These are phyloP conservation scores for Corythoichthys intestinalis DNA, from an alignment of 2,113 vertebrate genomes.

Conservation along the genomic window DNA sequence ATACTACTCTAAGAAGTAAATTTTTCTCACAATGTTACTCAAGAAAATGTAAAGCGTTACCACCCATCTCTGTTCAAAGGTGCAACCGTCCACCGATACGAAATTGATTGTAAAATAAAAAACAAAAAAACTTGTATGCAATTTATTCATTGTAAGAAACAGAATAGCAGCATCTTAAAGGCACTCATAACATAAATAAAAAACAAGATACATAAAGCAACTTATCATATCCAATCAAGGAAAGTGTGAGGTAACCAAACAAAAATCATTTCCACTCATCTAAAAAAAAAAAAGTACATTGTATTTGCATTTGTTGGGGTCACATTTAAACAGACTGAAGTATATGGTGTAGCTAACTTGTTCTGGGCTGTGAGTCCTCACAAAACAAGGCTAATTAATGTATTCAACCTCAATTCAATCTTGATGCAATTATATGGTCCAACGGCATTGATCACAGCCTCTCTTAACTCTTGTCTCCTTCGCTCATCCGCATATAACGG, in stretches of 20 bases:
- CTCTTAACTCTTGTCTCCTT: slow-evolving; percentile 89
- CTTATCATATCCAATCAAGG: background rate
- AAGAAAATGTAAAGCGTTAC: too few species aligned
- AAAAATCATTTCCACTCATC: background rate
- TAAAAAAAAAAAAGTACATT: background rate
- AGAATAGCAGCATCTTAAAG: background rate
- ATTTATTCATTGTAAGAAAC: background rate
- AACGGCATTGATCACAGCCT: slow-evolving; percentile 97
- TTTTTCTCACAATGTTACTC: too few species aligned
- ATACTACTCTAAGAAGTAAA: too few species aligned
- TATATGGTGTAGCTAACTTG: slow-evolving; percentile 60
- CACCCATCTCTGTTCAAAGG: too few species aligned
- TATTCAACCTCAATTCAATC: slow-evolving; percentile 90
- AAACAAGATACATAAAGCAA: background rate
- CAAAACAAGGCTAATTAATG: slow-evolving; percentile 95
- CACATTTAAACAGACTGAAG: slow-evolving; percentile 43
- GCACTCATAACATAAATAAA: background rate
- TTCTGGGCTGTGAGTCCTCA: slow-evolving; percentile 87
- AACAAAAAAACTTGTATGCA: too few species aligned
- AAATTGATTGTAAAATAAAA: too few species aligned
- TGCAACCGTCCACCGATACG: too few species aligned
- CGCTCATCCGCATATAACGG: slow-evolving; percentile 85
- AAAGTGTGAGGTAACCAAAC: background rate
- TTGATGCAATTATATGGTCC: slow-evolving; percentile 98
- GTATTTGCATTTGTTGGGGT: background rate